A percentile compares a stretch with the other conserved stretches of the same genome.
Conservation (phyloP, 2,113 vertebrate species). For the Lepus timidus region DNA sequence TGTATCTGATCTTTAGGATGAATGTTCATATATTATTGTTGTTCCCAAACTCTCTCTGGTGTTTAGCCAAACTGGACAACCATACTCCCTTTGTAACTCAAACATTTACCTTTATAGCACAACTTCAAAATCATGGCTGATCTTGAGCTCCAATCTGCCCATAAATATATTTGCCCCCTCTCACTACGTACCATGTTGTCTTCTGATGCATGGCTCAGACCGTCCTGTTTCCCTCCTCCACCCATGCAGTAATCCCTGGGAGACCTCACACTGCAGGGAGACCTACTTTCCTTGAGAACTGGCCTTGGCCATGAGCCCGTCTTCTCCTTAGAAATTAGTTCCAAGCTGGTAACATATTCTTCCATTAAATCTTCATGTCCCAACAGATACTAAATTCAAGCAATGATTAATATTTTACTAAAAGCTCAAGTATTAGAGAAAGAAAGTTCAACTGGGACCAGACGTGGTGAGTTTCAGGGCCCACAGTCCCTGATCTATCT, state of each 20-base stretch:
- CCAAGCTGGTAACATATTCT: not conserved
- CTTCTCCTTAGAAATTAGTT: not conserved
- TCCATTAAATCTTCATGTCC: not conserved
- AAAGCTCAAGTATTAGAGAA: not conserved
- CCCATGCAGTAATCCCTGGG: not conserved
- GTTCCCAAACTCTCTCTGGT: not conserved
- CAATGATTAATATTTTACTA: not conserved
- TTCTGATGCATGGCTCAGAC: not conserved
- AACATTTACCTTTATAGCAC: not conserved
- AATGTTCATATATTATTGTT: not conserved
- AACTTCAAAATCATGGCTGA: constrained; percentile 11
- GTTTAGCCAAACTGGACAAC: constrained; percentile 13
- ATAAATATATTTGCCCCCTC: not conserved
- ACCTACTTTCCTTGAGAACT: not conserved
- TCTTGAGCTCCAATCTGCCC: not conserved
- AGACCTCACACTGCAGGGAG: not conserved
- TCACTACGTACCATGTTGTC: not conserved
- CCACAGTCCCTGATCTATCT: not conserved
- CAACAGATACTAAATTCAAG: not conserved
- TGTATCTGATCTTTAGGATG: not conserved
- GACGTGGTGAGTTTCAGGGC: not conserved
- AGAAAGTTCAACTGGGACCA: not conserved
- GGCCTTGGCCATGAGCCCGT: not conserved
- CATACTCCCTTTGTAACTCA: not conserved
- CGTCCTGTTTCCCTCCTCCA: not conserved